A percentile compares a stretch with the other conserved stretches of the same genome.
These are phyloP conservation scores for Hydractinia echinata DNA, from an alignment of 30 jellyfish, hydroid and myxozoan genomes.

Conservation along the genomic window DNA sequence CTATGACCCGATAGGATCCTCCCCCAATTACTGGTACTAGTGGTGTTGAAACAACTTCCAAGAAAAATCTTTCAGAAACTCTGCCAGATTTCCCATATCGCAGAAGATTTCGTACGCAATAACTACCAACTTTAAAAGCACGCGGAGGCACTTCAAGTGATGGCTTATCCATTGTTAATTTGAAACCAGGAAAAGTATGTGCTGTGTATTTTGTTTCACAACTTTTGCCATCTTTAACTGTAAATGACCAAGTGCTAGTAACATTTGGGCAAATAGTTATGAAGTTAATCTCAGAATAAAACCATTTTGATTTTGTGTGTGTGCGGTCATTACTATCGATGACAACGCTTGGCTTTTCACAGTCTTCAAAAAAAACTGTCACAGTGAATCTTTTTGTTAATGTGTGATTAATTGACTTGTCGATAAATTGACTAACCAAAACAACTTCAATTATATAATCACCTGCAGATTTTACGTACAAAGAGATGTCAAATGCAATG, in stretches of 20 bases:
- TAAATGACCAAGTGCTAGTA: conserved; percentile 45
- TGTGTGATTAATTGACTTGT: too few relatives aligned
- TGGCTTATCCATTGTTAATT: conserved; percentile 26
- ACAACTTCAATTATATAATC: too few relatives aligned
- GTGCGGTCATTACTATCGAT: conserved; percentile 39
- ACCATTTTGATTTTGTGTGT: conserved; percentile 58
- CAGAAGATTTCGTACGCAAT: conserved; percentile 59
- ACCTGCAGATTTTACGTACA: too few relatives aligned
- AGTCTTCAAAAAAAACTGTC: conserved; percentile 19
- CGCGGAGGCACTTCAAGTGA: conserved; percentile 72
- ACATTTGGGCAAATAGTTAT: conserved; percentile 46
- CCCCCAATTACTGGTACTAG: conserved; percentile 73
- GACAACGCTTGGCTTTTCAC: conserved; percentile 50
- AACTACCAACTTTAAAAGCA: conserved; percentile 46
- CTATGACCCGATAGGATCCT: conserved; percentile 51
- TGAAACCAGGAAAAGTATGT: neutral
- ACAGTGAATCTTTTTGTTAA: neutral
- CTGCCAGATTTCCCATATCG: conserved; percentile 39
- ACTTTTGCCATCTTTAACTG: conserved; percentile 31
- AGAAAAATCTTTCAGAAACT: neutral
- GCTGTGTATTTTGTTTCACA: neutral
- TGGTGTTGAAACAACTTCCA: conserved; percentile 46
- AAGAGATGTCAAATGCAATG: too few relatives aligned
- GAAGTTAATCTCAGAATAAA: conserved; percentile 57
- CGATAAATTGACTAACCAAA: too few relatives aligned